Conservation (phyloP, 35 echinoderm and acorn worm genomes). For the Amphiura filiformis region DNA sequence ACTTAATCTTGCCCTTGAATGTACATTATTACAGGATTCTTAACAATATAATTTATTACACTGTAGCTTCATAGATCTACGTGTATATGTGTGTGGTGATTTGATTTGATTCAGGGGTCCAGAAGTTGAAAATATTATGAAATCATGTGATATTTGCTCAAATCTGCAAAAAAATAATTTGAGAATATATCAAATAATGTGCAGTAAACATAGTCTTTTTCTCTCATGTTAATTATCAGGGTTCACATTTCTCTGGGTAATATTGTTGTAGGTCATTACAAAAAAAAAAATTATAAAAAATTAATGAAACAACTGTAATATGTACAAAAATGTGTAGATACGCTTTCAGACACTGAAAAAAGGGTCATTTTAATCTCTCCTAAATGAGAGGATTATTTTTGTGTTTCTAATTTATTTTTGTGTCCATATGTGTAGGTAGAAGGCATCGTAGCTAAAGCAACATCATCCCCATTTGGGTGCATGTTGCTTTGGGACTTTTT, state of each 20-base stretch:
- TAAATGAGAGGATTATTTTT: not conserved
- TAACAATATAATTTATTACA: no score
- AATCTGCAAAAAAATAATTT: no score
- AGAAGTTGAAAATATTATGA: no score
- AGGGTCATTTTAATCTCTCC: not conserved
- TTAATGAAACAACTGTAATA: not conserved
- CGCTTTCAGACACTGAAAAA: not conserved
- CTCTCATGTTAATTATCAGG: not conserved
- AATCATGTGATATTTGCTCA: no score
- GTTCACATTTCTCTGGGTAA: not conserved
- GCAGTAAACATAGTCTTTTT: slow-evolving; percentile 2
- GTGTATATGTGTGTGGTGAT: no score
- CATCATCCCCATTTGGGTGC: no score
- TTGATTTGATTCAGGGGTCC: no score
- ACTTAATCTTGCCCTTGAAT: no score
- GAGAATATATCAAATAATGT: not conserved
- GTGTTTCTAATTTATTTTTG: slow-evolving; percentile 2
- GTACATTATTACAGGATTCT: no score
- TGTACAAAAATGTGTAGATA: slow-evolving; percentile 7
- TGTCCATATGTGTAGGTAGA: not conserved
- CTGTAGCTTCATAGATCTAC: no score
- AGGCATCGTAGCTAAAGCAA: not conserved
- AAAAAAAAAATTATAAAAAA: not conserved
- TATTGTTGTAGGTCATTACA: not conserved
- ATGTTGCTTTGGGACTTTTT: no score